Conservation (phyloP, 2,888 invertebrate genomes). For the Xanthia togata region DNA sequence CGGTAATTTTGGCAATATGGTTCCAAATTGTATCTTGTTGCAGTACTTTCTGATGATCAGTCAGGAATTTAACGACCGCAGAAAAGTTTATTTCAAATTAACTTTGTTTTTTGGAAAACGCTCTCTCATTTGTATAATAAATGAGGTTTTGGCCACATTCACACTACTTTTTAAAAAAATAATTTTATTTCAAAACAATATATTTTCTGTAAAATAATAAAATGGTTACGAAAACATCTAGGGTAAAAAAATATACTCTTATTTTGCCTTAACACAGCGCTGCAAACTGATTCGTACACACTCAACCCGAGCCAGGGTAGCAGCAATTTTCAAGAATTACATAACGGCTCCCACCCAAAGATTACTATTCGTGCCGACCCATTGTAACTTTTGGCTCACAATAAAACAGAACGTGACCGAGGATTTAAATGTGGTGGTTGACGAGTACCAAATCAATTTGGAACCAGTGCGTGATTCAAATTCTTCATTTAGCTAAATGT, state of each 20-base stretch:
- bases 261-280: neutral
- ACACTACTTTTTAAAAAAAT: neutral
- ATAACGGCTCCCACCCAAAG: constrained; percentile 76
- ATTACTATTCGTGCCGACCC: constrained; percentile 78
- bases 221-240: neutral
- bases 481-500: constrained; percentile 73
- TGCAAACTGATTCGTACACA: constrained; percentile 44
- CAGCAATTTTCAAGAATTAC: constrained; percentile 81
- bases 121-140: neutral
- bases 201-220: neutral
- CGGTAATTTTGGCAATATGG: neutral
- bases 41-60: neutral
- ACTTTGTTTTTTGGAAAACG: neutral
- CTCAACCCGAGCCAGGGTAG: constrained; percentile 19
- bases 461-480: constrained; percentile 80
- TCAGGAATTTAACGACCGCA: no score
- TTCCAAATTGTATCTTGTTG: constrained; percentile 4
- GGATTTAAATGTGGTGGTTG: constrained; percentile 83
- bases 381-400: constrained; percentile 87
- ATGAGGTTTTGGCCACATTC: no score
- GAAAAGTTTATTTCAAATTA: neutral
- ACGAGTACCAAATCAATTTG: constrained; percentile 85
- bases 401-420: constrained; percentile 86
- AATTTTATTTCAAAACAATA: neutral
- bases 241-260: neutral